phyloP scores from a whole-genome alignment of 2,888 invertebrate genomes.

The Halictus ligatus region DNA sequence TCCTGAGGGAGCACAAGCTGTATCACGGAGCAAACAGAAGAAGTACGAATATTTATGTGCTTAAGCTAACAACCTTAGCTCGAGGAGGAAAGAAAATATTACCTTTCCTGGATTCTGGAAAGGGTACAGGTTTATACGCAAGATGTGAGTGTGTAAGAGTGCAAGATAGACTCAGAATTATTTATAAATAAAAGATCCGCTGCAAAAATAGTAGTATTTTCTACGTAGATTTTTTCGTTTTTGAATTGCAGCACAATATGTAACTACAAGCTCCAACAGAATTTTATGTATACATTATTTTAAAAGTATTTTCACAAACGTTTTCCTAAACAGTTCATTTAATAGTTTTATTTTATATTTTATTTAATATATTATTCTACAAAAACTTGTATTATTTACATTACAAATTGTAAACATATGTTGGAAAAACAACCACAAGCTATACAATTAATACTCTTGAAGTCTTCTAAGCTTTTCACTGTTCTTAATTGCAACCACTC shows the following conservation, averaged over 20 bases:
- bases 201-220: neutral
- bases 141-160: neutral
- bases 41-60: constrained; percentile 68
- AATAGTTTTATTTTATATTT: no score
- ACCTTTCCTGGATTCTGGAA: neutral
- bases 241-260: neutral
- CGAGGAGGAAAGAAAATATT: constrained; percentile 53
- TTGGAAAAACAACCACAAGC: neutral
- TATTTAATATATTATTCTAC: no score
- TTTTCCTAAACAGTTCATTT: no score
- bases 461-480: no score
- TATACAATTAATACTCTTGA: no score
- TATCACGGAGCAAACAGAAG: constrained; percentile 22
- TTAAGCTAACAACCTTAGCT: constrained; percentile 47
- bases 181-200: neutral
- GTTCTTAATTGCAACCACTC: no score
- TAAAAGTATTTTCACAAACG: no score
- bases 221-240: neutral
- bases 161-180: neutral
- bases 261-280: neutral
- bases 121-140: neutral
- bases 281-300: neutral
- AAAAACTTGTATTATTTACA: no score
- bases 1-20: neutral
- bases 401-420: no score